Percentiles rank a stretch among this genome's conserved stretches.
Conservation (phyloP, 2,797 vertebrate genomes). For the Potorous gilbertii region DNA sequence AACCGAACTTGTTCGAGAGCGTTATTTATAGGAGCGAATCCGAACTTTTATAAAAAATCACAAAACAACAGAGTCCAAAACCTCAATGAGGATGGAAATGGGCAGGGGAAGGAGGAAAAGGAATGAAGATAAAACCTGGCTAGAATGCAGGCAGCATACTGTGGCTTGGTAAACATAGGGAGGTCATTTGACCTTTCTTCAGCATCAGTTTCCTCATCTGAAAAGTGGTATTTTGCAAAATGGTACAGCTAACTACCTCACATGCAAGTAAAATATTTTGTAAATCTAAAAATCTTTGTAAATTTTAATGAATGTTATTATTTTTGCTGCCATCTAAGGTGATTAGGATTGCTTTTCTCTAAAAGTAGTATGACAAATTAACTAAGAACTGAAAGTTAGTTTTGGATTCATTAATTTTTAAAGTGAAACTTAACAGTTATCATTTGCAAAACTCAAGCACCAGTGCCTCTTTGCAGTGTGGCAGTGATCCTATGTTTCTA, state of each 20-base stretch:
- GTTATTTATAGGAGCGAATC: no score
- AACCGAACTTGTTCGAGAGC: no score
- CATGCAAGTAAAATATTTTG: background rate
- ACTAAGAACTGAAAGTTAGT: background rate
- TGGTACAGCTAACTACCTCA: background rate
- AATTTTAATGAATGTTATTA: background rate
- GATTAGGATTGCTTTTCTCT: background rate
- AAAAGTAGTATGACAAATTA: background rate
- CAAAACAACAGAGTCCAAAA: no score
- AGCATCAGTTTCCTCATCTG: background rate
- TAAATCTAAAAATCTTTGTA: background rate
- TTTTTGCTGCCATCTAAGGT: background rate
- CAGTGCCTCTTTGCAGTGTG: background rate
- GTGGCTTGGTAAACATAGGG: background rate
- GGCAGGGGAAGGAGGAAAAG: background rate
- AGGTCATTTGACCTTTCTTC: background rate
- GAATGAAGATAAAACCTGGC: background rate
- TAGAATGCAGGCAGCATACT: background rate
- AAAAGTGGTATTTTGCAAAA: background rate
- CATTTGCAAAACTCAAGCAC: background rate
- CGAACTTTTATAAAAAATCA: no score
- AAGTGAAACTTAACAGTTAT: background rate
- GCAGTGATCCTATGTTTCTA: background rate
- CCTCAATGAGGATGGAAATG: background rate
- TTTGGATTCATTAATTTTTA: background rate